These are phyloP conservation scores for Cantharis rufa DNA, from an alignment of 2,888 invertebrate genomes.

Conservation along the genomic window DNA sequence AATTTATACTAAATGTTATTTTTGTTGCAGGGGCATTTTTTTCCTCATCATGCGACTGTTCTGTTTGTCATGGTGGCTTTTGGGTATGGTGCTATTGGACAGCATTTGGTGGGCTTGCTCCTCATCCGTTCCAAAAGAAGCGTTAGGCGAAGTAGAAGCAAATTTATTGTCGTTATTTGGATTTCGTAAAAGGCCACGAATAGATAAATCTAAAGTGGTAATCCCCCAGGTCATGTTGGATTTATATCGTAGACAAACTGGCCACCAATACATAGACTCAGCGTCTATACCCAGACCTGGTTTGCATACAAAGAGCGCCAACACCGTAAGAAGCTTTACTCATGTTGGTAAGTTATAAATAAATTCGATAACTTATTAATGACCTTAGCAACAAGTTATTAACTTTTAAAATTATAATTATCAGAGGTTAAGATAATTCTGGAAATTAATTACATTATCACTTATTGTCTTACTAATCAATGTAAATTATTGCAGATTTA, in stretches of 20 bases:
- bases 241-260: constrained; percentile 73
- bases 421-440: not conserved
- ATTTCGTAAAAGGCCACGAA: constrained; percentile 59
- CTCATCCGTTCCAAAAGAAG: constrained; percentile 46
- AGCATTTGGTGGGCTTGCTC: constrained; percentile 35
- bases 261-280: constrained; percentile 63
- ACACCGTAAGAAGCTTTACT: constrained; percentile 83
- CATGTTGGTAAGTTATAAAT: constrained; percentile 68
- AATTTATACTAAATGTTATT: not conserved
- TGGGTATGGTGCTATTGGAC: constrained; percentile 43
- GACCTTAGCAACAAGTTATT: not conserved
- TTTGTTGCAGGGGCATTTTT: constrained; percentile 49
- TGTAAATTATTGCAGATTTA: not conserved
- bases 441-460: not conserved
- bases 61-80: constrained; percentile 47
- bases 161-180: constrained; percentile 67
- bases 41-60: constrained; percentile 50
- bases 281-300: constrained; percentile 70
- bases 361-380: not conserved
- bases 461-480: not conserved
- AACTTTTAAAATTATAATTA: not conserved
- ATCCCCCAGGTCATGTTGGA: constrained; percentile 82
- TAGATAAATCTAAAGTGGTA: constrained; percentile 58
- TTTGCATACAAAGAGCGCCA: constrained; percentile 74
- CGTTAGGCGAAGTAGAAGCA: constrained; percentile 57